Evolutionary conservation across 2,888 invertebrate genomes (phyloP).

Genomic region (Hirtodrosophila trivittata): DNA sequence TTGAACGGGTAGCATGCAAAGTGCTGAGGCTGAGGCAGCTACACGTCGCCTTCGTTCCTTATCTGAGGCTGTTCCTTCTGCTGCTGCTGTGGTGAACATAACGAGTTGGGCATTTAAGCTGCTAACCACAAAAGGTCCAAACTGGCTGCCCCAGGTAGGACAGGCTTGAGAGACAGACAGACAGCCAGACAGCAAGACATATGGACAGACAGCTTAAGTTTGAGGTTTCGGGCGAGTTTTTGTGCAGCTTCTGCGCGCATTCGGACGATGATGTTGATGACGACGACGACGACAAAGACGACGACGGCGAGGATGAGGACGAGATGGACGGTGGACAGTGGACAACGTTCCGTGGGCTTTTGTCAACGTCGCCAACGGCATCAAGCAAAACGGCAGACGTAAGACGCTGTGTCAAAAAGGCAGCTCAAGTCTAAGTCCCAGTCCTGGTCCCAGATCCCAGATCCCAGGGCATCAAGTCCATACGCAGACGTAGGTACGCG

Average conservation of each 20-base stretch:
- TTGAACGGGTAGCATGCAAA: slow-evolving; percentile 50
- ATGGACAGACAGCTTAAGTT: slow-evolving; percentile 22
- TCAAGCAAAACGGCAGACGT: slow-evolving; percentile 1
- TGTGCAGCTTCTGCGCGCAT: slow-evolving; percentile 74
- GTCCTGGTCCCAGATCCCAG: slow-evolving; percentile 8
- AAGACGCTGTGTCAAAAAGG: slow-evolving; percentile 62
- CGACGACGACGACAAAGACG: slow-evolving; percentile 11
- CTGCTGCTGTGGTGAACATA: slow-evolving; percentile 48
- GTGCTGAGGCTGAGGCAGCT: slow-evolving; percentile 34
- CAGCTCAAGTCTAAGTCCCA: slow-evolving; percentile 31
- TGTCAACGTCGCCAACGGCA: slow-evolving; percentile 47
- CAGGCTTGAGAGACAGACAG: slow-evolving; percentile 8
- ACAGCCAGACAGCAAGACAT: neutral
- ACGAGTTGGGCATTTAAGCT: slow-evolving; percentile 69
- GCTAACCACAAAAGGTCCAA: slow-evolving; percentile 56
- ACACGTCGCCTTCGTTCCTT: slow-evolving; percentile 27
- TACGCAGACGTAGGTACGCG: slow-evolving; percentile 64
- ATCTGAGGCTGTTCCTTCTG: slow-evolving; percentile 20
- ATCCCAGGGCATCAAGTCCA: slow-evolving; percentile 21
- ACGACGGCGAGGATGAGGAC: slow-evolving; percentile 4
- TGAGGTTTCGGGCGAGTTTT: slow-evolving; percentile 59
- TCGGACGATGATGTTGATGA: slow-evolving; percentile 37
- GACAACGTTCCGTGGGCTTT: slow-evolving; percentile 20
- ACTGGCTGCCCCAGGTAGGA: slow-evolving; percentile 39
- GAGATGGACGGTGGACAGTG: neutral